Base-by-base conservation (phyloP, 2,888 invertebrate genomes). In the Cantharis lateralis region DNA sequence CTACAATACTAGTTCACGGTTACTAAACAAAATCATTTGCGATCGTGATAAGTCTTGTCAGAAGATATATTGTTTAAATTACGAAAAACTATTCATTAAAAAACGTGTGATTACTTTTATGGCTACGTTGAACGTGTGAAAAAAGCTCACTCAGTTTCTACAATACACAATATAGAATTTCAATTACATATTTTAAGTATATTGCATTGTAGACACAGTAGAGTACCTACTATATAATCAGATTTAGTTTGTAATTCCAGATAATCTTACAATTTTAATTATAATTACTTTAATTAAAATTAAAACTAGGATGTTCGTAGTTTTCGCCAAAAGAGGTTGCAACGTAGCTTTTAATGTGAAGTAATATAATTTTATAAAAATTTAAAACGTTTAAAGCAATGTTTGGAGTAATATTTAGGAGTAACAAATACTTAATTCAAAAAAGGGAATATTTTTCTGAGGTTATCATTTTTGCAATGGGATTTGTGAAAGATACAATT, bases 1-100 rank as follows among this genome's bases (percentile, higher is more conserved):
- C 83, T 81, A 83, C 83, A 83, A 83, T 82, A 77, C 70, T 72
- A 72, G 78, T 83, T 83, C 83, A 83, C 81, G 83, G 80, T 82
- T 78, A 80, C 76, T 82, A 82, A 79, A 79, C 81, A 82, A 82
- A 81, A 82, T 83, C 81, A 80, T 79, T 78, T 78, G 79, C 77
- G 80, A 81, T 82, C 82, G 82, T 82, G 82, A 82, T 82, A 78
- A 80, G 78, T 63, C 64, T 62, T 72, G 75, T 77, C 77, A 74
- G 77, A 69, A 77, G 64, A 75, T 73, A 70, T 69, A 75, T 78
- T 63, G 64, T 74, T 48, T 75, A 72, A 72, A 69, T 24, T 66
- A 66, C n/a, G 72, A 74, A 78, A 75, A 78, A 74, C 64, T 64
- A 74, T 70, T 70, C 69, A 75, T 75, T 74, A 75, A 71, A 72